phyloP scores from a whole-genome alignment of 2,797 vertebrate genomes.

The Chiropotes sagulatus region DNA sequence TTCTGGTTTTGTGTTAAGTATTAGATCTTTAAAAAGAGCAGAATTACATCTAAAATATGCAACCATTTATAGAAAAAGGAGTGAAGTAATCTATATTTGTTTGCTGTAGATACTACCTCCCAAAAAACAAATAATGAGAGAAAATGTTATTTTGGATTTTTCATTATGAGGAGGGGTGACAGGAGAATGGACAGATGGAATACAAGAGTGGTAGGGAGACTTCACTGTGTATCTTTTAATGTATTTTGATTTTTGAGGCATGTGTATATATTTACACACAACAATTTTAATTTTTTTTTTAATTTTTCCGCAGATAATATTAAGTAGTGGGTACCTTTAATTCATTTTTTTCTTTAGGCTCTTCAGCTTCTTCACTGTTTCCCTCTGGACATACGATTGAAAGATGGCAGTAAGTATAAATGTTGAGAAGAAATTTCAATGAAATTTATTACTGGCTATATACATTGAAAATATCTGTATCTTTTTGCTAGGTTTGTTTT shows the following conservation, averaged over 20 bases:
- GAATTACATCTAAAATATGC: neutral
- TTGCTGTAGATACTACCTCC: neutral
- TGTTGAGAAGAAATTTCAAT: neutral
- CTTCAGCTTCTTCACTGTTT: conserved; percentile 97
- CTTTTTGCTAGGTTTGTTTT: conserved; percentile 93
- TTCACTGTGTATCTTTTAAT: neutral
- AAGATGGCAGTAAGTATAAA: conserved; percentile 96
- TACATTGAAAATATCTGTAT: conserved; percentile 65
- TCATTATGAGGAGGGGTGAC: neutral
- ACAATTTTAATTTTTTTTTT: neutral
- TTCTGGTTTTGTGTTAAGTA: neutral
- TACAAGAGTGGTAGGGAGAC: neutral
- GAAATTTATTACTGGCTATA: neutral
- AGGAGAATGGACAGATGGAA: neutral
- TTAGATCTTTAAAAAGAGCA: conserved; percentile 27
- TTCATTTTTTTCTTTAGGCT: conserved; percentile 85
- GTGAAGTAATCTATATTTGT: neutral
- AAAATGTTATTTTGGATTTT: neutral
- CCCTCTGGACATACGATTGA: conserved; percentile 96
- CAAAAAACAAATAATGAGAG: neutral
- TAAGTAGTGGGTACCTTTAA: neutral
- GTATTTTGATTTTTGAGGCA: neutral
- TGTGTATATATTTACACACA: neutral
- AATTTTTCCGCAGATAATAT: neutral
- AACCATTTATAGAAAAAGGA: neutral